Percentiles rank a stretch among this genome's conserved stretches.
These are phyloP conservation scores for Aramus guarauna DNA, from an alignment of 2,113 vertebrate genomes.

Conservation along the genomic window DNA sequence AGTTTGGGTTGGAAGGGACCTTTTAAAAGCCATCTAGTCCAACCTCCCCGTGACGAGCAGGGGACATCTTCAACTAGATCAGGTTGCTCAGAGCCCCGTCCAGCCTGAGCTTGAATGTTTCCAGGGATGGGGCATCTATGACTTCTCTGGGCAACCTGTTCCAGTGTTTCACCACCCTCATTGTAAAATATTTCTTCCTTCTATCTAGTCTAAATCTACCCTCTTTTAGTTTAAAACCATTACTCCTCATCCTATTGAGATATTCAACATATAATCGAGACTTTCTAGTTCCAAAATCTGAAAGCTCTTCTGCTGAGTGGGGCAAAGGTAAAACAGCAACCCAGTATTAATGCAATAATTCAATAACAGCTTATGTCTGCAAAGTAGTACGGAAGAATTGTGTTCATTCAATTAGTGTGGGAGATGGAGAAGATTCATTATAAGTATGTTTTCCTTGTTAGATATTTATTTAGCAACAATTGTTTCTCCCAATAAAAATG, in stretches of 20 bases:
- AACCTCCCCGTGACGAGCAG: background rate
- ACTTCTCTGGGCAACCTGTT: background rate
- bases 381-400: background rate
- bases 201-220: background rate
- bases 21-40: background rate
- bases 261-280: background rate
- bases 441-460: constrained; percentile 21
- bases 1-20: background rate
- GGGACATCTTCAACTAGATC: background rate
- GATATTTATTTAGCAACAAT: background rate
- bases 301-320: background rate
- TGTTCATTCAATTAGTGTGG: background rate
- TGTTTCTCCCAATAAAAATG: background rate
- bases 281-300: background rate
- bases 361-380: background rate
- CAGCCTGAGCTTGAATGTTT: background rate
- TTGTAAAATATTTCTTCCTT: no score
- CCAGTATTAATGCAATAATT: background rate
- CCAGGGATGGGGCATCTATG: background rate
- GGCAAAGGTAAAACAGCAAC: background rate
- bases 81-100: background rate
- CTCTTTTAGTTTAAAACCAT: background rate
- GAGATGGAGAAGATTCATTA: background rate
- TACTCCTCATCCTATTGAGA: background rate
- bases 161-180: no score